A percentile compares a stretch with the other conserved stretches of the same genome.
phyloP scores from a whole-genome alignment of 2,797 vertebrate genomes.

The Sebastes flavidus region DNA sequence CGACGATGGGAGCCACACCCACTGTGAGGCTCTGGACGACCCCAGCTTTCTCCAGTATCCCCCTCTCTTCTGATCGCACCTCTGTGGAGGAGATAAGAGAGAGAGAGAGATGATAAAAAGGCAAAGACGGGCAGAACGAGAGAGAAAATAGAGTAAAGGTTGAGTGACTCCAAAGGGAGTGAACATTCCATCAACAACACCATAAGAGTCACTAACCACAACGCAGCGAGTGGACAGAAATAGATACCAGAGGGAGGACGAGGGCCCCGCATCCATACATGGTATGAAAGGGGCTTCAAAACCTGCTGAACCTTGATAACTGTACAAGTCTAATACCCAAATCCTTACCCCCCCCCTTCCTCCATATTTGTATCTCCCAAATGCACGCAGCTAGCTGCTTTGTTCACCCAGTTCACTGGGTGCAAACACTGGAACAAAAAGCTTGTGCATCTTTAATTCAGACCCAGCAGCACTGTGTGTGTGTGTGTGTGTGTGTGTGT shows the following conservation, averaged over 20 bases:
- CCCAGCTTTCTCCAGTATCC: slow-evolving; percentile 82
- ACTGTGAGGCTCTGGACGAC: slow-evolving; percentile 85
- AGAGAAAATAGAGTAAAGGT: slow-evolving; percentile 8
- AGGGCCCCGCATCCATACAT: slow-evolving; percentile 44
- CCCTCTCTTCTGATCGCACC: slow-evolving; percentile 81
- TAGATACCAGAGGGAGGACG: slow-evolving; percentile 44
- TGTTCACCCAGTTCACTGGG: slow-evolving; percentile 44
- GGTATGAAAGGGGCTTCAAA: slow-evolving; percentile 56
- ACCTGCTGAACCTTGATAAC: slow-evolving; percentile 62
- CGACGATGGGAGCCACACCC: slow-evolving; percentile 83
- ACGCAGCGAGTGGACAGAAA: slow-evolving; percentile 39
- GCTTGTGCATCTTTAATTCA: slow-evolving; percentile 44
- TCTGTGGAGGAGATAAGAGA: slow-evolving; percentile 65
- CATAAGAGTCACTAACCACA: slow-evolving; percentile 29
- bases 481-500: not conserved
- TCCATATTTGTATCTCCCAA: slow-evolving; percentile 54
- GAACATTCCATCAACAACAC: slow-evolving; percentile 38
- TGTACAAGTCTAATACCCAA: slow-evolving; percentile 44
- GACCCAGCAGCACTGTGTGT: not conserved
- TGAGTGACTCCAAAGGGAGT: slow-evolving; percentile 19
- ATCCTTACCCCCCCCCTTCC: slow-evolving; percentile 22
- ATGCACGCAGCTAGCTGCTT: slow-evolving; percentile 44
- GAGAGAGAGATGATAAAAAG: slow-evolving; percentile 22
- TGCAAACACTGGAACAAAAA: slow-evolving; percentile 43
- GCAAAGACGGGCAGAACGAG: not conserved